These are phyloP conservation scores for Sternotherus odoratus DNA, from an alignment of 2,797 vertebrate species.

Conservation along the genomic window DNA sequence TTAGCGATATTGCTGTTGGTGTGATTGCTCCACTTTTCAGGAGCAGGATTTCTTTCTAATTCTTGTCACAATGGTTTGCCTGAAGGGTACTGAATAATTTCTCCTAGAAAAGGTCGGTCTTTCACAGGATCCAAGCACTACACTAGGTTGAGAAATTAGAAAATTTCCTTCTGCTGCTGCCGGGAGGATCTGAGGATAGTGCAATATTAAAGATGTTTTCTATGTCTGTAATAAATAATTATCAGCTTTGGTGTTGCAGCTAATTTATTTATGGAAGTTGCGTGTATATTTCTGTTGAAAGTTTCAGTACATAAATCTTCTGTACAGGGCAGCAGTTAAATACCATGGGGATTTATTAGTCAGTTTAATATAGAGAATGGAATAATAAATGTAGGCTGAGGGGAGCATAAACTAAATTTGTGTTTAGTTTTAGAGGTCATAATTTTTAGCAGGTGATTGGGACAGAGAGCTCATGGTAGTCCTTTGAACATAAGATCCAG, in stretches of 20 bases:
- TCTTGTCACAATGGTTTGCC: slow-evolving; percentile 54
- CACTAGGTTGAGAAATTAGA: slow-evolving; percentile 38
- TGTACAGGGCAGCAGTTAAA: slow-evolving; percentile 58
- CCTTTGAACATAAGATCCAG: slow-evolving; percentile 14
- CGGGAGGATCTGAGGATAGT: slow-evolving; percentile 1
- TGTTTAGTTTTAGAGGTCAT: slow-evolving; percentile 62
- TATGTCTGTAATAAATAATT: slow-evolving; percentile 58
- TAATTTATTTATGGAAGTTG: slow-evolving; percentile 62
- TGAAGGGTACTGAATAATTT: slow-evolving; percentile 53
- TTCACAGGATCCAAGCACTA: slow-evolving; percentile 11
- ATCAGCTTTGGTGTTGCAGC: slow-evolving; percentile 18
- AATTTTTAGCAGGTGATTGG: slow-evolving; percentile 75
- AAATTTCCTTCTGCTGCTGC: slow-evolving; percentile 1
- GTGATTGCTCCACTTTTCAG: slow-evolving; percentile 26
- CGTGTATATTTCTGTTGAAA: slow-evolving; percentile 57
- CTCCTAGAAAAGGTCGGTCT: slow-evolving; percentile 44
- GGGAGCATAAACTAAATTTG: slow-evolving; percentile 51
- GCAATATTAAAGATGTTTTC: slow-evolving; percentile 45
- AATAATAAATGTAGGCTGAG: slow-evolving; percentile 67
- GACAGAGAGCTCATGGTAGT: not conserved
- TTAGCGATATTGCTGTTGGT: slow-evolving; percentile 38
- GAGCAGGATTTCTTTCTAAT: slow-evolving; percentile 59
- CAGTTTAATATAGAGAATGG: slow-evolving; percentile 37
- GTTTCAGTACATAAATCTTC: slow-evolving; percentile 52
- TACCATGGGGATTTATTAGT: slow-evolving; percentile 58